phyloP scores from a whole-genome alignment of 2,797 vertebrate genomes.

The Geotria australis region DNA sequence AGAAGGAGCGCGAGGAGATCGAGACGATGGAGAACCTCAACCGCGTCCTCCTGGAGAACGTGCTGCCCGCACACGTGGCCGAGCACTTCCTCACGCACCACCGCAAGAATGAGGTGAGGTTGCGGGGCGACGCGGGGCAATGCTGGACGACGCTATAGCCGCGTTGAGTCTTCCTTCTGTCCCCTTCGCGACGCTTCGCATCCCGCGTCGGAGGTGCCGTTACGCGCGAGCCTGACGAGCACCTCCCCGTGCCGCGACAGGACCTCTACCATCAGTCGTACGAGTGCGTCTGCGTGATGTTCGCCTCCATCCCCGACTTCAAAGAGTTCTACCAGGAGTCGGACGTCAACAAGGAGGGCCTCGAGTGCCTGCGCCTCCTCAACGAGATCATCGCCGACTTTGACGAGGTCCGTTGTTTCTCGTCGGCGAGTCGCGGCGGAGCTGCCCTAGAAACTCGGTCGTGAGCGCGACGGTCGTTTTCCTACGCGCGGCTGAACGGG shows the following conservation, averaged over 20 bases:
- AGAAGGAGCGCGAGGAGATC: slow-evolving; percentile 68
- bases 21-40: slow-evolving; percentile 92
- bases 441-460: too few species aligned
- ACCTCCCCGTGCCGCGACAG: slow-evolving; percentile 10
- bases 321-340: slow-evolving; percentile 98
- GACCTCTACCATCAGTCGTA: slow-evolving; percentile 97
- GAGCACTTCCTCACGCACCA: slow-evolving; percentile 76
- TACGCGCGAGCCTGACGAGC: too few species aligned
- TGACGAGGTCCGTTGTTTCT: slow-evolving; percentile 46
- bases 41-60: slow-evolving; percentile 74
- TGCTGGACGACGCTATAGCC: too few species aligned
- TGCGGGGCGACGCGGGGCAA: too few species aligned
- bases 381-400: slow-evolving; percentile 97
- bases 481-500: too few species aligned
- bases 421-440: neutral
- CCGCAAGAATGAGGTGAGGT: slow-evolving; percentile 72
- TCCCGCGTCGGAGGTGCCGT: too few species aligned
- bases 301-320: slow-evolving; percentile 85
- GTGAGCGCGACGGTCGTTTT: too few species aligned
- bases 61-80: slow-evolving; percentile 75
- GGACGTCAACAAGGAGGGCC: slow-evolving; percentile 88
- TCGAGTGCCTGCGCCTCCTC: slow-evolving; percentile 71
- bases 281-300: slow-evolving; percentile 95
- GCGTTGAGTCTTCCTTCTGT: too few species aligned
- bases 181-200: too few species aligned